Percentiles rank a stretch among this genome's conserved stretches.
phyloP scores from a whole-genome alignment of 1,140 invertebrate genomes.

The Diprion similis region DNA sequence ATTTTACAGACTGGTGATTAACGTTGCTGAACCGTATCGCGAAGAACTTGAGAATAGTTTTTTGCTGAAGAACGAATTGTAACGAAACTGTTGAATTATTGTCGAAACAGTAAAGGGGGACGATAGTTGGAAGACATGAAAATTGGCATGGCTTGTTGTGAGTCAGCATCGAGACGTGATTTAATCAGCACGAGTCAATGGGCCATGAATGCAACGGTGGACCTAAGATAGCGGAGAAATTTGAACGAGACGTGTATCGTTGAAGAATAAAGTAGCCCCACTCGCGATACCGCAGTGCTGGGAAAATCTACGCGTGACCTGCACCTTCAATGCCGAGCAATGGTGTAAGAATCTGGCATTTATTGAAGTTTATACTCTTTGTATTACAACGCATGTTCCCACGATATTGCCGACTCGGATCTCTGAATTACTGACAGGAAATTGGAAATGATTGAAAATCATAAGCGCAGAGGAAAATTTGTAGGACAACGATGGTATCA shows the following conservation, averaged over 20 bases:
- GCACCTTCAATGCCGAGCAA: not conserved
- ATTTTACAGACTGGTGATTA: not conserved
- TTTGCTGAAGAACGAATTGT: no score
- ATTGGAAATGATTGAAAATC: no score
- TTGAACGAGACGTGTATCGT: not conserved
- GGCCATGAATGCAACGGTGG: not conserved
- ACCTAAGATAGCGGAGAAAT: not conserved
- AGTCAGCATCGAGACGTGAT: not conserved
- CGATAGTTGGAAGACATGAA: no score
- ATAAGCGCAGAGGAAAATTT: no score
- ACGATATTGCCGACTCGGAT: not conserved
- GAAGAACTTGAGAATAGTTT: no score
- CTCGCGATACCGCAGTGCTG: no score
- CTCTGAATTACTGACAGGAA: no score
- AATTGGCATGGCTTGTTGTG: not conserved
- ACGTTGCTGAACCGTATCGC: no score
- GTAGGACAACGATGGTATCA: no score
- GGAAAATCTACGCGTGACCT: not conserved
- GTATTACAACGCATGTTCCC: not conserved
- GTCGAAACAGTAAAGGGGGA: no score
- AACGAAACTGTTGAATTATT: no score
- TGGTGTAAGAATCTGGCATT: not conserved
- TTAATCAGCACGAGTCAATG: not conserved
- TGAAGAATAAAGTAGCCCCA: not conserved
- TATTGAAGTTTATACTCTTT: not conserved